phyloP scores from a whole-genome alignment of 2,797 vertebrate genomes.

The Leptodactylus fallax region DNA sequence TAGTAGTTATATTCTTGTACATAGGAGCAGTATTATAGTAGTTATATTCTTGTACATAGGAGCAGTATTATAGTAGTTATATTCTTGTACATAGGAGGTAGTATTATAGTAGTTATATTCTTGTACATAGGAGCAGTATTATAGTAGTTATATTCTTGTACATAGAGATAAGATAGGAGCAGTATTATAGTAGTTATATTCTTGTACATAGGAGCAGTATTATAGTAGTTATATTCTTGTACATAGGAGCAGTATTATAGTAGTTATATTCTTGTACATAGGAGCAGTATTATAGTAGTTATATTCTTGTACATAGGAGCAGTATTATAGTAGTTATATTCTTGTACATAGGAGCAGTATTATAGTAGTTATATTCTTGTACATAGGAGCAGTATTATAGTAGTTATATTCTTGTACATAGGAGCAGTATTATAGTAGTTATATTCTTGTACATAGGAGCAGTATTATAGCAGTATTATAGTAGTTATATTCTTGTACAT shows the following conservation, averaged over 20 bases:
- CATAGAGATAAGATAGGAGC: neutral
- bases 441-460: neutral
- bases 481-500: conserved; percentile 10
- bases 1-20: neutral
- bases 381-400: neutral
- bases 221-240: neutral
- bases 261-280: conserved; percentile 1
- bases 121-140: neutral
- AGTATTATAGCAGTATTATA: neutral
- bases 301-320: neutral
- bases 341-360: conserved; percentile 1
- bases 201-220: neutral
- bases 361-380: conserved; percentile 11
- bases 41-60: conserved; percentile 7
- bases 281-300: neutral
- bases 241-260: neutral
- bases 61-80: conserved; percentile 1
- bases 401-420: conserved; percentile 15
- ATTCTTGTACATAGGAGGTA: neutral
- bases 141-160: conserved; percentile 5
- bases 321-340: conserved; percentile 4
- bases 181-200: conserved; percentile 1
- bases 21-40: conserved; percentile 8
- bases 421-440: conserved; percentile 7
- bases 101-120: neutral